phyloP scores from a whole-genome alignment of 2,113 vertebrate genomes.

The Gasterosteus aculeatus region DNA sequence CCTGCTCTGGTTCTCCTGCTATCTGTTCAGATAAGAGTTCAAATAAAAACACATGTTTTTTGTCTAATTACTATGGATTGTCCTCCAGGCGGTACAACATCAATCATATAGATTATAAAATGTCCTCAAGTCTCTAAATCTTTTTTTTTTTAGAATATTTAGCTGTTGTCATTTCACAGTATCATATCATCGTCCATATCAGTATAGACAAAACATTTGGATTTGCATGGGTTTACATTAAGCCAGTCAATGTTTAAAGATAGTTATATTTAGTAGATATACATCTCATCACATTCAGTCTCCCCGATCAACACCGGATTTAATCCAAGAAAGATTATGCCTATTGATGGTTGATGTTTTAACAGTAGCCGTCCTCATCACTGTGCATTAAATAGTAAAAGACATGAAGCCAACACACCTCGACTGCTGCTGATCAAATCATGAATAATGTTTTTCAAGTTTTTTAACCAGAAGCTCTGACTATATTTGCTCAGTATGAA shows the following conservation, averaged over 20 bases:
- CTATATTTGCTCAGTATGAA: neutral
- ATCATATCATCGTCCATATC: neutral
- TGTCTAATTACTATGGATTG: neutral
- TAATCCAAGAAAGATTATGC: neutral
- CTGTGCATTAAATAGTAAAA: neutral
- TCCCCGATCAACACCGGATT: neutral
- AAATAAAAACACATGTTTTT: neutral
- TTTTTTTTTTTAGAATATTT: neutral
- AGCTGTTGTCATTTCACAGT: neutral
- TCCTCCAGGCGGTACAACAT: too few species aligned
- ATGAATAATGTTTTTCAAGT: neutral
- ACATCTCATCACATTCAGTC: neutral
- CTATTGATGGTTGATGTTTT: neutral
- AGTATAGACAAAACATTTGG: neutral
- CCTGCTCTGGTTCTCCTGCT: neutral
- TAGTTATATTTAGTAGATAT: neutral
- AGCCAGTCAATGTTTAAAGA: neutral
- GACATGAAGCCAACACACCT: conserved; percentile 9
- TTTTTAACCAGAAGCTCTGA: neutral
- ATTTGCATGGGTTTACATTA: neutral
- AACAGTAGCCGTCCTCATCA: neutral
- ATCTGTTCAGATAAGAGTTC: neutral
- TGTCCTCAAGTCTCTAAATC: neutral
- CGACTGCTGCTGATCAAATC: neutral
- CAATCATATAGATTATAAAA: conserved; percentile 1